phyloP scores from a whole-genome alignment of 2,797 vertebrate genomes.

The Myioborus miniatus region DNA sequence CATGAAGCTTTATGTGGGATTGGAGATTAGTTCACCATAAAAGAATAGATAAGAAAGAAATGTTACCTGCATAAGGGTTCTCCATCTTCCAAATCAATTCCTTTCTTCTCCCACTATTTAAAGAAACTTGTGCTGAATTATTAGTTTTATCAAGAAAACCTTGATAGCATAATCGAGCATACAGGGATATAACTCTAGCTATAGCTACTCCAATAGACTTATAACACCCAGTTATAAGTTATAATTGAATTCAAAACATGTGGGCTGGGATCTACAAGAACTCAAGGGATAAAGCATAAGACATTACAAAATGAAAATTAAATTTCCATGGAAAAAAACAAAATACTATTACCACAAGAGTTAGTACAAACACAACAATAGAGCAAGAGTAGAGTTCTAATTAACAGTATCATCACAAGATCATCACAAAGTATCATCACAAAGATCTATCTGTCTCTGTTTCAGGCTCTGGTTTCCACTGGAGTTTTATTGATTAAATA shows the following conservation, averaged over 20 bases:
- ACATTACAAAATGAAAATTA: not conserved
- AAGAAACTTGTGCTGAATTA: not conserved
- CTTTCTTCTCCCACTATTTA: not conserved
- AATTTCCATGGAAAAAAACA: not conserved
- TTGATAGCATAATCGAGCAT: not conserved
- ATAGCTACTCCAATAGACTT: not conserved
- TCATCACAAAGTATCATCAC: not conserved
- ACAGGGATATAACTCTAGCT: not conserved
- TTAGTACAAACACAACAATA: not conserved
- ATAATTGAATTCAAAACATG: not conserved
- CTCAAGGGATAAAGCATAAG: not conserved
- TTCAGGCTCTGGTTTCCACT: not conserved
- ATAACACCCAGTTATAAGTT: not conserved
- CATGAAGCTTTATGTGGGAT: not conserved
- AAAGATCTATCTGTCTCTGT: not conserved
- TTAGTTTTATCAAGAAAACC: not conserved
- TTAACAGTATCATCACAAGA: not conserved
- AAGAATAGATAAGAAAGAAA: not conserved
- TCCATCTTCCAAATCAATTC: not conserved
- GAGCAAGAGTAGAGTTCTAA: not conserved
- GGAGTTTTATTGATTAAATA: conserved; percentile 4
- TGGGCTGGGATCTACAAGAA: not conserved
- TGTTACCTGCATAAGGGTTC: not conserved
- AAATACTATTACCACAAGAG: not conserved
- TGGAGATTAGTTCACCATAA: not conserved